Conservation (phyloP, 2,888 invertebrate species). For the Folsomia candida region DNA sequence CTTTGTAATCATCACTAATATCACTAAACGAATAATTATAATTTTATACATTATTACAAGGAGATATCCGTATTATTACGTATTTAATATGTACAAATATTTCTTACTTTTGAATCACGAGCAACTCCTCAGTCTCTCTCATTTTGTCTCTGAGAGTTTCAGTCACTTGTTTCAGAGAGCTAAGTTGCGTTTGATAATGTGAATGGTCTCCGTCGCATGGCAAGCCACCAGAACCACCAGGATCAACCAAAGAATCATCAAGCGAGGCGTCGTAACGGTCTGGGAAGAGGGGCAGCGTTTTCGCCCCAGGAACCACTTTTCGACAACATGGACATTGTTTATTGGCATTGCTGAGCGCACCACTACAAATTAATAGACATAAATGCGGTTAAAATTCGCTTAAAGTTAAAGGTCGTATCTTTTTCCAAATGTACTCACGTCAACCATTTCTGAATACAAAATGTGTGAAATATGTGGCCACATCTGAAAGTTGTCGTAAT, state of each 20-base stretch:
- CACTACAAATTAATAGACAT: conserved; percentile 20
- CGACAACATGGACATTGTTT: conserved; percentile 41
- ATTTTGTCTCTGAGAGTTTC: neutral
- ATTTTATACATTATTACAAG: too few relatives aligned
- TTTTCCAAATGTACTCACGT: conserved; percentile 21
- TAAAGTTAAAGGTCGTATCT: neutral
- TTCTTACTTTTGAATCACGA: neutral
- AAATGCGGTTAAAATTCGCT: too few relatives aligned
- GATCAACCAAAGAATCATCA: neutral
- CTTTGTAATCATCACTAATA: conserved; percentile 6
- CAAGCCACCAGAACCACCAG: neutral
- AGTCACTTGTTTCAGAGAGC: neutral
- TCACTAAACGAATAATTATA: conserved; percentile 15
- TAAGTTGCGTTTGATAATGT: neutral
- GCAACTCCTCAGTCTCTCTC: neutral
- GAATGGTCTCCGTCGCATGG: too few relatives aligned
- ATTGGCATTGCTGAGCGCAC: conserved; percentile 22
- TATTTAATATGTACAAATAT: neutral
- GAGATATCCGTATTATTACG: too few relatives aligned
- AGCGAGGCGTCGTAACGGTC: conserved; percentile 27
- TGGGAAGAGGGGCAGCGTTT: conserved; percentile 31
- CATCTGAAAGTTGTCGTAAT: conserved; percentile 13
- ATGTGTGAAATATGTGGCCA: conserved; percentile 43
- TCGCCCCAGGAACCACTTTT: conserved; percentile 28
- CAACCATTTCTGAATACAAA: conserved; percentile 44